phyloP scores from a whole-genome alignment of 2,113 vertebrate genomes.

The Phainopepla nitens region DNA sequence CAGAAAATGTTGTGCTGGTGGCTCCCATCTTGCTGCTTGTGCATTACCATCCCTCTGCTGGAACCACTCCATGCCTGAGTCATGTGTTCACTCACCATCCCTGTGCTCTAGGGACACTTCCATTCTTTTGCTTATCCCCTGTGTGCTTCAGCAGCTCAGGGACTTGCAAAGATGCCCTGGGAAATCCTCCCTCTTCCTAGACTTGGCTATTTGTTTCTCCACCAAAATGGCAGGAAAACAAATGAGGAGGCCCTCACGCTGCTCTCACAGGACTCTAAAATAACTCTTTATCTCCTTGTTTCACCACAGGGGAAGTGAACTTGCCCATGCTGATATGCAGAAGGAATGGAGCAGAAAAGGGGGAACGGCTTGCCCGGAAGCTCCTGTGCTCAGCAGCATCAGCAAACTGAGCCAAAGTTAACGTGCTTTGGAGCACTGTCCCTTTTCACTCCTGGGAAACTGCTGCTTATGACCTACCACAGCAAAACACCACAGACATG shows the following conservation, averaged over 20 bases:
- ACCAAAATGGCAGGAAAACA: background rate
- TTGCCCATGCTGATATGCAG: background rate
- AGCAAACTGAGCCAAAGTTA: background rate
- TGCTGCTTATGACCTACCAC: background rate
- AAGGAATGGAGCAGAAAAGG: background rate
- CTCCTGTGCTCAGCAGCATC: fast-evolving
- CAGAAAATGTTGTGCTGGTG: background rate
- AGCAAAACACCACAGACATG: background rate
- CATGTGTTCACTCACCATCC: background rate
- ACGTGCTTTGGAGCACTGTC: background rate
- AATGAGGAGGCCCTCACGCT: background rate
- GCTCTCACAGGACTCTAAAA: background rate
- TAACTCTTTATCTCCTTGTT: background rate
- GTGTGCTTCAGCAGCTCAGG: background rate
- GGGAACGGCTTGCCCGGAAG: background rate
- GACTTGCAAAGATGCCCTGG: background rate
- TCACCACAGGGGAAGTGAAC: background rate
- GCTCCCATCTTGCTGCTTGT: background rate
- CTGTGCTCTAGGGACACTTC: background rate
- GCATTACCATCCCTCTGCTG: background rate
- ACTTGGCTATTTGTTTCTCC: background rate
- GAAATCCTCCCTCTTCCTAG: background rate
- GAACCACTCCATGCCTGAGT: background rate
- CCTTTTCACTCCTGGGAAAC: background rate
- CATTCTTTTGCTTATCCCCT: background rate